phyloP scores from a whole-genome alignment of 2,888 invertebrate species.

The Aplocera efformata region DNA sequence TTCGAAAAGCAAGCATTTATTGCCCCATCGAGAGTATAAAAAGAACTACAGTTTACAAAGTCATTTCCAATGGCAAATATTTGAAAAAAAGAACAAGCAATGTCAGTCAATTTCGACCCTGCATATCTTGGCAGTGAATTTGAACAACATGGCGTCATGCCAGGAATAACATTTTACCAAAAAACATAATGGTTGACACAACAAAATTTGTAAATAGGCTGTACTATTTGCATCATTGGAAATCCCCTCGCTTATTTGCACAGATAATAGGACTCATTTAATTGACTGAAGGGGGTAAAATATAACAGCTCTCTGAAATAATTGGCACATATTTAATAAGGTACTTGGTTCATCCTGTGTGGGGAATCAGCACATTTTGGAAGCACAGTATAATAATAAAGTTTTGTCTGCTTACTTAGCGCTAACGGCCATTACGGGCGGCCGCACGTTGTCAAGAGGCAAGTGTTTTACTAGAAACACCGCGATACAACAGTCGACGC shows the following conservation, averaged over 20 bases:
- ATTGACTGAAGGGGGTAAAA: background rate
- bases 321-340: too few relatives aligned
- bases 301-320: too few relatives aligned
- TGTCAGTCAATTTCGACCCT: conserved; percentile 51
- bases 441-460: conserved; percentile 80
- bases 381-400: conserved; percentile 42
- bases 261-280: conserved; percentile 19
- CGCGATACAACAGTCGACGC: conserved; percentile 70
- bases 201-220: conserved; percentile 42
- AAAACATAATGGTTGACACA: conserved; percentile 35
- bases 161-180: conserved; percentile 53
- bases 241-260: conserved; percentile 28
- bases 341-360: too few relatives aligned
- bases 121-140: conserved; percentile 68
- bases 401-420: conserved; percentile 74
- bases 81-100: conserved; percentile 28
- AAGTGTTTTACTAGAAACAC: conserved; percentile 80
- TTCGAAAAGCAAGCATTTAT: background rate
- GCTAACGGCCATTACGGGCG: conserved; percentile 79
- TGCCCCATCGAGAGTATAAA: conserved; percentile 8
- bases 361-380: background rate
- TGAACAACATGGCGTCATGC: conserved; percentile 68
- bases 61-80: conserved; percentile 25
- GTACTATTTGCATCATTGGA: conserved; percentile 28
- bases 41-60: conserved; percentile 12